Evolutionary conservation across 2,797 vertebrate genomes (phyloP), one percentile per base, ranked within the genome.

Genomic region (Semotilus atromaculatus): DNA sequence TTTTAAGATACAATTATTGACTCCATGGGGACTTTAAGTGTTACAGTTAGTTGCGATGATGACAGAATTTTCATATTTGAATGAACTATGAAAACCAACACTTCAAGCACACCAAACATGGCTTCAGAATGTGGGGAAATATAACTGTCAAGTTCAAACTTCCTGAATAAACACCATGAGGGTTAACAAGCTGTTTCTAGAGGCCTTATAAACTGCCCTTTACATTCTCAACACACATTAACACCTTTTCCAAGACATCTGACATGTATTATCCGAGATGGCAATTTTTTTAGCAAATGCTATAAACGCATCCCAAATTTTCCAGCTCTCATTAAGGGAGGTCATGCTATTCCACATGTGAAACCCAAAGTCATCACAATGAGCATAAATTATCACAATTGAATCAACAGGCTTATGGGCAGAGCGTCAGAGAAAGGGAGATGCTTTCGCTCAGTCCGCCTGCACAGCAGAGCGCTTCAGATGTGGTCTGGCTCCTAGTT

Each of bases 401-500:
- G 72, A 86, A 89, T 86, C 72, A 92, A 92, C 91, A 89, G 84
- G 7, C 89, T 64, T 91, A 93, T 93, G 92, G 92, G 40, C 66
- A 90, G 90, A 84, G 89, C 78, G 88, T 88, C 88, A 89, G 85
- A 72, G 79, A 84, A 86, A 81, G 77, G 93, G 77, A 88, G 93
- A 94, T 92, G 90, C 94, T 93, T 94, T 90, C 80, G 19, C 83
- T 90, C 88, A 93, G 90, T 95, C 89, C 94, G 95, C 95, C 94
- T 93, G 84, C 92, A 96, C 94, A 96, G 95, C 94, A 92, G 85
- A 93, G 93, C 90, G 77, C 91, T 92, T 97, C 94, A 95, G 96
- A 96, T 97, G 96, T 97, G 96, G 96, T 97, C 95, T 96, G 96
- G 96, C 96, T 95, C 94, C 91, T 93, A 95, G 96, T 96, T 97